Conservation (phyloP, 1,140 invertebrate genomes). For the Mycetomoellerius zeteki region DNA sequence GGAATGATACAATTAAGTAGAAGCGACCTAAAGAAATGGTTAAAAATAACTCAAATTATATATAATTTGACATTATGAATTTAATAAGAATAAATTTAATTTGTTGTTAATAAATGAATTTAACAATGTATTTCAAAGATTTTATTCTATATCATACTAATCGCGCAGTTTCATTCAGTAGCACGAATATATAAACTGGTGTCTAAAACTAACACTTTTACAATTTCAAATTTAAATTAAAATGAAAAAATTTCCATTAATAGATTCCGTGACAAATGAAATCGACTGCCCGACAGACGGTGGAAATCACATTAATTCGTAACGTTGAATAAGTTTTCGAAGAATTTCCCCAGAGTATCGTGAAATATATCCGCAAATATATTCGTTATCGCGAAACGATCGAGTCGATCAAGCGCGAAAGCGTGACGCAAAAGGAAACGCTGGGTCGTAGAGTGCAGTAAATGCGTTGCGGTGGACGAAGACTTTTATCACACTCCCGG, state of each 20-base stretch:
- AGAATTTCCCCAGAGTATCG: background rate
- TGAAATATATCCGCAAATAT: conserved; percentile 2
- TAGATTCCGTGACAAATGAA: background rate
- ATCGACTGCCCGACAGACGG: background rate
- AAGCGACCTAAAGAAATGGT: too few species aligned
- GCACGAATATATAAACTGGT: background rate
- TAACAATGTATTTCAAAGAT: too few species aligned
- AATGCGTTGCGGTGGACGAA: conserved; percentile 6
- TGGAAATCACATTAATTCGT: background rate
- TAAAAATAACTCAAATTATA: too few species aligned
- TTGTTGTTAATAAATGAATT: too few species aligned
- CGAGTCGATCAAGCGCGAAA: conserved; percentile 33
- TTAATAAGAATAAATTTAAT: too few species aligned
- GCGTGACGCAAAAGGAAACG: conserved; percentile 55
- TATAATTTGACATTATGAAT: too few species aligned
- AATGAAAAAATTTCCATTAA: background rate
- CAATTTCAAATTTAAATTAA: background rate
- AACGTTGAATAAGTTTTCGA: background rate
- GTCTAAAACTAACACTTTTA: background rate
- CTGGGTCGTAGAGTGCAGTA: conserved; percentile 32
- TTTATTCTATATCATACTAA: too few species aligned
- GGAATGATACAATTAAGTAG: too few species aligned
- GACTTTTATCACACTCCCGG: conserved; percentile 33
- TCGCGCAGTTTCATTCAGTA: background rate
- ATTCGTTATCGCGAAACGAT: conserved; percentile 32